Evolutionary conservation across 2,888 invertebrate genomes (phyloP).

Genomic region (Drosophila mimetica): DNA sequence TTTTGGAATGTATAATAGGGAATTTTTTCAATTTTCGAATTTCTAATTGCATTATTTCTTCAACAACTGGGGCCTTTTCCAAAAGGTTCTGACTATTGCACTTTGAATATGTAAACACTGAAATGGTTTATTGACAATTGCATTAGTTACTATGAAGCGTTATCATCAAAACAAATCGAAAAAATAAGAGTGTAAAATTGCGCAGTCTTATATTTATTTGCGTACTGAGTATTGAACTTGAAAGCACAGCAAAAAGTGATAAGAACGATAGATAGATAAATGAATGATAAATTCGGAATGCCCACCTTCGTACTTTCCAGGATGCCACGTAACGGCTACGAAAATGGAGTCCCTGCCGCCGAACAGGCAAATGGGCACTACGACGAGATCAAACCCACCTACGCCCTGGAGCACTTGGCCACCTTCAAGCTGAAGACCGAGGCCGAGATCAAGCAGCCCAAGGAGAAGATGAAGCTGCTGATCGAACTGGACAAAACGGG

Average conservation of each 20-base stretch:
- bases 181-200: background rate
- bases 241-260: background rate
- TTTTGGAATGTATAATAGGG: too few species aligned
- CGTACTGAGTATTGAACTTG: background rate
- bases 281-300: too few species aligned
- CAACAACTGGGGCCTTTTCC: background rate
- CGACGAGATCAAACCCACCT: conserved; percentile 87
- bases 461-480: conserved; percentile 95
- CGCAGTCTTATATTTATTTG: conserved; percentile 3
- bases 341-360: conserved; percentile 55
- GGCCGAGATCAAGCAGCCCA: conserved; percentile 93
- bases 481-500: conserved; percentile 95
- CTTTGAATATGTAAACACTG: background rate
- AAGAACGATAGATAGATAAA: background rate
- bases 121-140: background rate
- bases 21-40: background rate
- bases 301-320: conserved; percentile 16
- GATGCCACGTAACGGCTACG: conserved; percentile 75
- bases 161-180: conserved; percentile 5
- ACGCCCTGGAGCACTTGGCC: conserved; percentile 98
- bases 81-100: too few species aligned
- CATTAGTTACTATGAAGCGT: conserved; percentile 4
- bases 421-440: conserved; percentile 98
- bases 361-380: conserved; percentile 38
- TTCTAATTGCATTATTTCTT: background rate